Evolutionary conservation across 2,113 vertebrate genomes (phyloP), one percentile per base, ranked within the genome.

Genomic region (Taurulus bubalis): DNA sequence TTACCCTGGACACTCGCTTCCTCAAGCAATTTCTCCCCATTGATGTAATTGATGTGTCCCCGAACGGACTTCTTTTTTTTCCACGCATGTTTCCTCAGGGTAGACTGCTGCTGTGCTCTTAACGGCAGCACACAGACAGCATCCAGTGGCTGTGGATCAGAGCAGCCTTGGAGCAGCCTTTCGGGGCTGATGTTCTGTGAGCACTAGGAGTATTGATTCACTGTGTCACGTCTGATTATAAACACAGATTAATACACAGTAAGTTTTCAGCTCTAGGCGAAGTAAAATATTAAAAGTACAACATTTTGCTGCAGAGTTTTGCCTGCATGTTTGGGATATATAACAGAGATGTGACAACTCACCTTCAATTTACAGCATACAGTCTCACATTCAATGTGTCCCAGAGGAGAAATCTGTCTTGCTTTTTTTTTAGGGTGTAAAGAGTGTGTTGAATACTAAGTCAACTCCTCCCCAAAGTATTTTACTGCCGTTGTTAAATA

Each of bases 221-320:
- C 80, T 83, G 64, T 84, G 85, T 86, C 87, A 83, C 69, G 40
- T 82, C 77, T 87, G 77, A 85, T 93, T 91, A 90, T 90, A 83
- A 93, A 86, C 89, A 90, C 87, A 64, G 87, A 93, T 91, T 92
- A 92, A 93, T 87, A 89, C 86, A 90, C 86, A 84, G 70, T 79
- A 68, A 26, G 79, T 87, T 86, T 89, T 71, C 81, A 80, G 86
- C 88, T 71, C 51, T 42, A 8, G 79, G 85, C 86, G 62, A 59
- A 66, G 73, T 38, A 73, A 75, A 84, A 79, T 83, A 79, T 69
- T 67, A 58, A 32, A 79, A 58, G 40, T 80, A 75, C 76, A 75
- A 56, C 63, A 77, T 86, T 79, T 60, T 71, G 49, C 73, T 24
- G 66, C 71, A 55, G 64, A 59, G 66, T 71, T 82, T 68, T 76